Conservation (phyloP, 2,888 invertebrate species). For the Agonopterix arenella region DNA sequence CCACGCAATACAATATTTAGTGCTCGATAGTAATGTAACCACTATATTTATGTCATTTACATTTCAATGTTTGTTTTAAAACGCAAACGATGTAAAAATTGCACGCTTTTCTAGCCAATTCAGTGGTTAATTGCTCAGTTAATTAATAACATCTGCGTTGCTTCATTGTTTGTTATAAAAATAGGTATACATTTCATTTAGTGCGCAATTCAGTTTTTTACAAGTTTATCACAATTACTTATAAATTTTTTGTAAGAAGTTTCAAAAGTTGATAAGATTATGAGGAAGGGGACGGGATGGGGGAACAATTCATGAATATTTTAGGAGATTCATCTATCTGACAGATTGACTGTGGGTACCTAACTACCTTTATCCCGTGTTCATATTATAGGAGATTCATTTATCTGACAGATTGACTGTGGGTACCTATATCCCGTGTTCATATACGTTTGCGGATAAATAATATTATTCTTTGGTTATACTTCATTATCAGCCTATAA, state of each 20-base stretch:
- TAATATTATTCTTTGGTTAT: too few relatives aligned
- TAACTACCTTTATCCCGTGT: too few relatives aligned
- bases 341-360: conserved; percentile 24
- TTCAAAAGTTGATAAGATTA: background rate
- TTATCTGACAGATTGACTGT: conserved; percentile 23
- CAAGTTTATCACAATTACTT: background rate
- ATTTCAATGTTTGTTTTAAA: background rate
- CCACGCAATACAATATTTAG: conserved; percentile 2
- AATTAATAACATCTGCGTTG: background rate
- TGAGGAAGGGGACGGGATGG: conserved; percentile 8
- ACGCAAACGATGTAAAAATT: background rate
- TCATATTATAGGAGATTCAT: conserved; percentile 42
- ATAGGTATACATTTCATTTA: background rate
- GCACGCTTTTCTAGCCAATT: background rate
- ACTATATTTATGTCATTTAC: background rate
- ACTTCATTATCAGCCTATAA: too few relatives aligned
- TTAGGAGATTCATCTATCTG: conserved; percentile 29
- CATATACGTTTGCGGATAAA: background rate
- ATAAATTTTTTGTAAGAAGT: background rate
- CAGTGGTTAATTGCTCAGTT: background rate
- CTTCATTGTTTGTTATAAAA: background rate
- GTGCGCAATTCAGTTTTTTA: background rate
- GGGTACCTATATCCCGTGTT: background rate
- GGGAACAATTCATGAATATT: conserved; percentile 49
- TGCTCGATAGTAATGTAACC: background rate